Conservation (phyloP, 2,113 vertebrate species). For the Electrona antarctica region DNA sequence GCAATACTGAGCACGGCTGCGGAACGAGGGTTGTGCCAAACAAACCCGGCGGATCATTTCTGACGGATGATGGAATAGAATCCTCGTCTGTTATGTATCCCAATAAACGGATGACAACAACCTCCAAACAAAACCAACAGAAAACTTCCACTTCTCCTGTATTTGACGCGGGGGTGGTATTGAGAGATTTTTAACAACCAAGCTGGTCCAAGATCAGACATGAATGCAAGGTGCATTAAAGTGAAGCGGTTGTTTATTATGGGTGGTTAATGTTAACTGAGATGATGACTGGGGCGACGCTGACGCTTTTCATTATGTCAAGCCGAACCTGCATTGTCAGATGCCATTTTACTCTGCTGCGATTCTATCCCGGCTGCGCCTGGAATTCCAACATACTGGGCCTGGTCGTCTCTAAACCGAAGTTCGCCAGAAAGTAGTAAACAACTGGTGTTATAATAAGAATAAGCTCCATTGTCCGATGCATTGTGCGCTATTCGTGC, state of each 20-base stretch:
- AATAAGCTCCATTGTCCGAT: constrained; percentile 60
- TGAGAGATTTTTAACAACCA: constrained; percentile 45
- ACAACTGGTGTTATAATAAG: constrained; percentile 64
- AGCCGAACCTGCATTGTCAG: constrained; percentile 72
- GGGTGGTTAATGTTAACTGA: constrained; percentile 67
- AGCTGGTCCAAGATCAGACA: constrained; percentile 58
- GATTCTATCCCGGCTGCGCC: constrained; percentile 57
- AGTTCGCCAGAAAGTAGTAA: constrained; percentile 71
- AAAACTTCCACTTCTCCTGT: constrained; percentile 74
- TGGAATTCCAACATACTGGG: constrained; percentile 66
- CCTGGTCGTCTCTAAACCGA: constrained; percentile 71
- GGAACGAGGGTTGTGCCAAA: constrained; percentile 55
- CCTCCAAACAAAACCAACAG: constrained; percentile 62
- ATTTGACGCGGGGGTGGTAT: constrained; percentile 68
- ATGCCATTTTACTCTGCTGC: constrained; percentile 78
- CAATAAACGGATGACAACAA: constrained; percentile 71
- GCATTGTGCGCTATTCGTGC: constrained; percentile 68
- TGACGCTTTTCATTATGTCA: constrained; percentile 71
- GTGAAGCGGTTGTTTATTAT: constrained; percentile 33
- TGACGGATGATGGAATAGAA: constrained; percentile 67
- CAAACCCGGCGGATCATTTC: constrained; percentile 67
- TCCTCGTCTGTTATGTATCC: constrained; percentile 63
- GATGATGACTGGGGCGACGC: constrained; percentile 76
- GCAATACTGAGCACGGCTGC: constrained; percentile 59
- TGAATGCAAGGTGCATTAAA: constrained; percentile 71